Base-by-base conservation (phyloP, 2,113 vertebrate genomes). In the Hemicordylus capensis region DNA sequence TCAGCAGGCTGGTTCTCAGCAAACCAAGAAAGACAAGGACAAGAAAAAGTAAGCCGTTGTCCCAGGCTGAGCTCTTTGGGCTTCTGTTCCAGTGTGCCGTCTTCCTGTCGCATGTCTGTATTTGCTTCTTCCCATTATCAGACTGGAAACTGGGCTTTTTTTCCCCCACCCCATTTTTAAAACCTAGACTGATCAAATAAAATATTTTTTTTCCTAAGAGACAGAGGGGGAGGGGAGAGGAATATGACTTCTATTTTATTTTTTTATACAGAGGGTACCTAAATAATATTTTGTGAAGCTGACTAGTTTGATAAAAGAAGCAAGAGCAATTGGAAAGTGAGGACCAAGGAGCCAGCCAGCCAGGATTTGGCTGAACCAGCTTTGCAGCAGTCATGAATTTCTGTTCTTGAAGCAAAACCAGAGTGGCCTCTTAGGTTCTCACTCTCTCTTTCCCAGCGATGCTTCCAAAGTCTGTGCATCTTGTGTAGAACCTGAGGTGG, bases 1-100 rank as follows among this genome's bases (percentile, higher is more conserved):
- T 75, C 97, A 97, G 92, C 97, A 97, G 92, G 95, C 97, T 78
- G 95, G 96, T 81, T 95, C 97, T 89, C 97, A 97, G 89, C 96
- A 96, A 87, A 97, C 96, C 94, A 97, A 97, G 96, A 97, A 97
- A 93, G 97, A 97, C 95, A 97, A 97, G 90, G 97, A 97, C 95
- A 97, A 97, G 96, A 97, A 97, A 97, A 97, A 97, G 97, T 97
- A 97, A 97, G 97, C 95, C 1, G 89, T 64, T 93, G 93, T 87
- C 90, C 51, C 72, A 79, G 89, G 90, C 84, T 22, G 0, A 31
- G 86, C 86, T 59, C 54, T 44, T 84, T 93, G 93, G 93, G 72
- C 89, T 87, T 89, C 76, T 80, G 63, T 88, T 85, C 93, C 73
- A 9, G 14, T 91, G 92, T 76, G 66, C 67, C 88, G 82, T 73